Conservation (phyloP, 2,113 vertebrate species). For the Brachirus orientalis region DNA sequence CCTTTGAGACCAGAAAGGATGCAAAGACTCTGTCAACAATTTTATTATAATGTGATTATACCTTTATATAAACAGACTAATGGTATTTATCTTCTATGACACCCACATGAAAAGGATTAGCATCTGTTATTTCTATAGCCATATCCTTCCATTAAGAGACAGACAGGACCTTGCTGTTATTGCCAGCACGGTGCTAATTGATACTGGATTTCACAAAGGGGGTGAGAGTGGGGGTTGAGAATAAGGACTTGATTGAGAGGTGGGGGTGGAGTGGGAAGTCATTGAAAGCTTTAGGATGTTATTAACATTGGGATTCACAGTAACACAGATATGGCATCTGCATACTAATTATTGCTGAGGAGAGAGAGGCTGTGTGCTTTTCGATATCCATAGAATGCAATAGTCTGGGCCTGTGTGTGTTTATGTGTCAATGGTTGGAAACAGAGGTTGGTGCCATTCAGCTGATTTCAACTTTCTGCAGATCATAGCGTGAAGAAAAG, state of each 20-base stretch:
- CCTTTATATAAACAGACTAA: no score
- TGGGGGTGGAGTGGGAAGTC: not conserved
- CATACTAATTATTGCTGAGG: conserved; percentile 25
- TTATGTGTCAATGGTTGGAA: no score
- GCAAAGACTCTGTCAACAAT: no score
- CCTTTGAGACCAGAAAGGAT: no score
- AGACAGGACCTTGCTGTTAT: conserved; percentile 33
- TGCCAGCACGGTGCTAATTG: conserved; percentile 74
- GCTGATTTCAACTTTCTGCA: not conserved
- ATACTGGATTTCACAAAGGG: conserved; percentile 48
- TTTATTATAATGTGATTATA: no score
- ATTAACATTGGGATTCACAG: conserved; percentile 18
- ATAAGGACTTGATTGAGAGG: not conserved
- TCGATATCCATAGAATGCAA: not conserved
- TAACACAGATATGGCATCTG: conserved; percentile 2
- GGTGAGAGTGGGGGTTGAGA: conserved; percentile 27
- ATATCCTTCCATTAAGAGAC: conserved; percentile 63
- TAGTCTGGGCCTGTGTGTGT: not conserved
- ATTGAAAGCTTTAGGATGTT: conserved; percentile 33
- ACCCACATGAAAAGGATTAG: conserved; percentile 32
- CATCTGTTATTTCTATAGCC: conserved; percentile 70
- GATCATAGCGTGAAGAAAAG: conserved; percentile 18
- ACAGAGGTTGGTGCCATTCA: no score
- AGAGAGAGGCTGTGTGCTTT: conserved; percentile 12
- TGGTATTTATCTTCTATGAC: not conserved